Percentiles rank a stretch among this genome's conserved stretches.
Evolutionary conservation across 2,113 vertebrate species (phyloP).

Genomic region (Dromas ardeola): DNA sequence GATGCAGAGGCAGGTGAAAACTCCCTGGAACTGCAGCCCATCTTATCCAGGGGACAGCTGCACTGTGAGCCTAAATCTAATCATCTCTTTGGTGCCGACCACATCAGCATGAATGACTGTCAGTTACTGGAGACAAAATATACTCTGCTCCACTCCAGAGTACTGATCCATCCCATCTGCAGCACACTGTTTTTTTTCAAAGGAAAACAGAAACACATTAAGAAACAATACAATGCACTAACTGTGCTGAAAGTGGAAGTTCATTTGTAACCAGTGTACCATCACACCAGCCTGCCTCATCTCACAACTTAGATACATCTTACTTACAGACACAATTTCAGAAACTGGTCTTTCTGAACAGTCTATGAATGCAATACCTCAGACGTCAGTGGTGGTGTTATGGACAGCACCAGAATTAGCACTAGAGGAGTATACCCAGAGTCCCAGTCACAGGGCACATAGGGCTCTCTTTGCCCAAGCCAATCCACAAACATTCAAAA

Average conservation of each 20-base stretch:
- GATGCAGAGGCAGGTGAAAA: background rate
- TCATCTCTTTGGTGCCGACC: background rate
- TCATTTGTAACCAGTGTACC: background rate
- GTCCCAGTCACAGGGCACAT: background rate
- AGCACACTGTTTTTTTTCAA: background rate
- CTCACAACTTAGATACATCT: background rate
- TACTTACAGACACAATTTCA: background rate
- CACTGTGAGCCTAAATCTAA: background rate
- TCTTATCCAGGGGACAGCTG: background rate
- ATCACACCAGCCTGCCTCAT: background rate
- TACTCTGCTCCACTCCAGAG: background rate
- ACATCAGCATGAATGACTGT: background rate
- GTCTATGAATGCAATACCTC: background rate
- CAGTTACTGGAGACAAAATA: background rate
- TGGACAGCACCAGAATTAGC: background rate
- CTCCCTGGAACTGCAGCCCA: background rate
- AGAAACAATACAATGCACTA: background rate
- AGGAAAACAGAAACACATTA: background rate
- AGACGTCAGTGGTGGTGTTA: background rate
- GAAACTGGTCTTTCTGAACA: background rate
- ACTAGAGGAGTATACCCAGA: background rate
- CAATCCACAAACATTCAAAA: background rate
- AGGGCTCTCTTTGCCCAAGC: background rate
- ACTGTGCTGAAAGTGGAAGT: background rate
- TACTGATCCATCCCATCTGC: rapidly evolving